Evolutionary conservation across 2,797 vertebrate species (phyloP).

Genomic region (Hapalemur alaotrensis): DNA sequence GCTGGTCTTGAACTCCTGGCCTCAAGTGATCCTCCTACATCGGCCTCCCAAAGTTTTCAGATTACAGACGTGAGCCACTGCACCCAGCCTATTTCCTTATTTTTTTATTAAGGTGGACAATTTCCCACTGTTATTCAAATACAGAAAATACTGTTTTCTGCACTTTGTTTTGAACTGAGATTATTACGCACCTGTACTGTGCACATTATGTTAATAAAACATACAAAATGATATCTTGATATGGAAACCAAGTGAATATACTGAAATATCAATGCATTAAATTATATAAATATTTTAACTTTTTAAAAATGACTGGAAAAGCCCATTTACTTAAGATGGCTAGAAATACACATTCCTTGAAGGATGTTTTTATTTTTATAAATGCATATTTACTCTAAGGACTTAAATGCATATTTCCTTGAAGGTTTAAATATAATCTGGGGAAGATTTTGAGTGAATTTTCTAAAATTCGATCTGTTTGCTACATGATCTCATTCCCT

Average conservation of each 20-base stretch:
- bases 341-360: not conserved
- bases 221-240: not conserved
- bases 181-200: not conserved
- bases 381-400: not conserved
- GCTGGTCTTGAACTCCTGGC: too few relatives aligned
- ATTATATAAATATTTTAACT: not conserved
- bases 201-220: conserved; percentile 6
- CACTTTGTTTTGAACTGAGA: conserved; percentile 9
- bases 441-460: not conserved
- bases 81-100: not conserved
- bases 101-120: not conserved
- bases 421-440: not conserved
- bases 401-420: not conserved
- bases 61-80: too few relatives aligned
- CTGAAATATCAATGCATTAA: not conserved
- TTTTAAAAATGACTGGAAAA: conserved; percentile 2
- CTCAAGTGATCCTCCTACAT: too few relatives aligned
- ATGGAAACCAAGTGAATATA: not conserved
- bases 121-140: conserved; percentile 6
- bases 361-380: conserved; percentile 14
- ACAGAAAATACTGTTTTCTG: conserved; percentile 4
- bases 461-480: not conserved
- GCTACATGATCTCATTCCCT: not conserved
- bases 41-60: too few relatives aligned
- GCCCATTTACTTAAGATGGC: not conserved